Base-by-base conservation (phyloP, 2,888 invertebrate species). In the Seira musarum region DNA sequence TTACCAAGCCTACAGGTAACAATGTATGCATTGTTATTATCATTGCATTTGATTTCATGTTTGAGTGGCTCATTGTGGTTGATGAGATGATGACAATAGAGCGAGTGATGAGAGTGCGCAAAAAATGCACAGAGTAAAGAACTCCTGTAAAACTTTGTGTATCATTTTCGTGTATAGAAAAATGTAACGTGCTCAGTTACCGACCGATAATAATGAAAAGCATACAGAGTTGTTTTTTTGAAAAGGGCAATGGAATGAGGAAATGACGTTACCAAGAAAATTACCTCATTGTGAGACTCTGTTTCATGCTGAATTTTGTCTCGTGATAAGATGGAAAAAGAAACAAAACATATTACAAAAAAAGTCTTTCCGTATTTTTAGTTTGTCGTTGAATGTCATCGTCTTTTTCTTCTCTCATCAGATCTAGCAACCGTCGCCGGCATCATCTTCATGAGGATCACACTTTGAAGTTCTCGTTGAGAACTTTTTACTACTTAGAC, bases 191-290 rank as follows among this genome's bases (percentile, higher is more conserved):
- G 53, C 13, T 53, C 53, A 53, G 15, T 5, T 30, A 30, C 17
- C 53, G 53, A 17, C 13, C 13, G 40, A 6, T 13, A 40, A 40
- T 53, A 53, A 53, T 53, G 53, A 53, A 53, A 53, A 17, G 53
- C 53, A 53, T 53, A 13, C 13, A 2, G 53, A 30, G 30, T 8
- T 30, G 3, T 53, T n/a, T 53, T 53, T 53, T 53, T 17, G 53
- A 53, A 53, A 53, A 53, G 53, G 19, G 61, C 21, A 61, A 53
- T 69, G 68, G 68, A 69, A 69, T 69, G 68, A 69, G 68, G 68
- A 69, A 69, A 69, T 69, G 68, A 69, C 57, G 22, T 69, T 25
- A 53, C 24, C 53, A 21, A n/a, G 67, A 46, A 69, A 69, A 57
- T 69, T 69, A 24, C 49, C 57, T 57, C 49, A 49, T 69, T 53